These are phyloP conservation scores for Drosophila robusta DNA, from an alignment of 2,888 invertebrate genomes.

Conservation along the genomic window DNA sequence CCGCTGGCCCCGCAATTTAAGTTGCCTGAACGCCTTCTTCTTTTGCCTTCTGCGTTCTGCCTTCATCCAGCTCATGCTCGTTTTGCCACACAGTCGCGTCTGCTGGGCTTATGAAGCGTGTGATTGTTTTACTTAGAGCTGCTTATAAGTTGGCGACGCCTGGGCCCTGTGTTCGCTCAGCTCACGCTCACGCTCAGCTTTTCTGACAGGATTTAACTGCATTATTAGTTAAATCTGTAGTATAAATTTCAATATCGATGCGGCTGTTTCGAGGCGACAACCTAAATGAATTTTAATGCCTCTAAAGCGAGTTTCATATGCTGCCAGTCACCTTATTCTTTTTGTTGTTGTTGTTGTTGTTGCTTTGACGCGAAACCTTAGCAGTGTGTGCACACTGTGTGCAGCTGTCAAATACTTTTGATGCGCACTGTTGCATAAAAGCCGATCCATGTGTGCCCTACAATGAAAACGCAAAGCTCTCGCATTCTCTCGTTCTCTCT, in stretches of 20 bases:
- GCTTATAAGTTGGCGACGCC: conserved; percentile 48
- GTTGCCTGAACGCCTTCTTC: conserved; percentile 13
- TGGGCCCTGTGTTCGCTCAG: background rate
- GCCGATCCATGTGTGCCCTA: conserved; percentile 56
- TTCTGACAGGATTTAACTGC: conserved; percentile 72
- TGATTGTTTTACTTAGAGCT: conserved; percentile 78
- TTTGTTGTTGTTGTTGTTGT: conserved; percentile 9
- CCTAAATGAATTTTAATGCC: conserved; percentile 79
- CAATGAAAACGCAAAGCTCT: conserved; percentile 58
- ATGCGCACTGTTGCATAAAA: conserved; percentile 78
- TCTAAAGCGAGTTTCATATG: conserved; percentile 69
- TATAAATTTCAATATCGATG: conserved; percentile 80
- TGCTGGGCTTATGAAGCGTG: conserved; percentile 75
- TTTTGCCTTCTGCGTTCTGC: background rate
- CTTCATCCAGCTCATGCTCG: background rate
- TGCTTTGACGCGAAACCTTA: conserved; percentile 57
- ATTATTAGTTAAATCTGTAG: conserved; percentile 77
- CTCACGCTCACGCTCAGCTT: conserved; percentile 32
- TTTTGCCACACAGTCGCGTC: conserved; percentile 48
- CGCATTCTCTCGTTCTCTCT: conserved; percentile 1
- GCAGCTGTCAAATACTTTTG: conserved; percentile 59
- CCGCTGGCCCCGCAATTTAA: conserved; percentile 2
- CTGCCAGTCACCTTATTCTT: conserved; percentile 38
- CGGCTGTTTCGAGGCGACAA: conserved; percentile 45
- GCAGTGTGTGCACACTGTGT: conserved; percentile 47